phyloP scores from a whole-genome alignment of 2,113 vertebrate species.

The Hucho hucho region DNA sequence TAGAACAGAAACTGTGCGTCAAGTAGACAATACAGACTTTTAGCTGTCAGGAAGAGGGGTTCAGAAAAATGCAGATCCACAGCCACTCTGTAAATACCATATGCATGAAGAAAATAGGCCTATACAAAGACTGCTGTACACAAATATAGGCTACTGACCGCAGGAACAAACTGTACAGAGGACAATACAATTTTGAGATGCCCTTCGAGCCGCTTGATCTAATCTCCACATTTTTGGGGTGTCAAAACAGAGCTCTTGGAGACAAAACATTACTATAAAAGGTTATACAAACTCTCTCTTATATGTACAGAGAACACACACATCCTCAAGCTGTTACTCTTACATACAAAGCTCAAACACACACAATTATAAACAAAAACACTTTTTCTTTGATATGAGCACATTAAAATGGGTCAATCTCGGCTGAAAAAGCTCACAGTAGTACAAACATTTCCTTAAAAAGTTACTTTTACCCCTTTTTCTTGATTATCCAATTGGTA shows the following conservation, averaged over 20 bases:
- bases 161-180: not conserved
- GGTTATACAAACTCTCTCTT: too few species aligned
- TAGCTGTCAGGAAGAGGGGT: too few species aligned
- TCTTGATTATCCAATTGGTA: too few species aligned
- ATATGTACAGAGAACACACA: too few species aligned
- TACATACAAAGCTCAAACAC: not conserved
- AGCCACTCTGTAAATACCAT: too few species aligned
- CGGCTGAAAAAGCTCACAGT: not conserved
- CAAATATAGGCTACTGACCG: not conserved
- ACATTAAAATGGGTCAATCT: not conserved
- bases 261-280: conserved; percentile 27
- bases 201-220: conserved; percentile 28
- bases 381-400: too few species aligned
- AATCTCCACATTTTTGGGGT: conserved; percentile 34
- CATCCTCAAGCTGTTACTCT: not conserved
- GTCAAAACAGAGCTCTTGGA: conserved; percentile 31
- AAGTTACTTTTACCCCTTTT: not conserved
- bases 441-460: not conserved
- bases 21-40: too few species aligned
- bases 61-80: too few species aligned
- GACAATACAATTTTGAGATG: not conserved
- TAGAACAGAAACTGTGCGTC: too few species aligned
- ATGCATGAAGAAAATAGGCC: conserved; percentile 43
- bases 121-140: conserved; percentile 14
- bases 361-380: not conserved